Percentiles rank a stretch among this genome's conserved stretches.
phyloP scores from a whole-genome alignment of 2,888 invertebrate species.

The Rotaria socialis region DNA sequence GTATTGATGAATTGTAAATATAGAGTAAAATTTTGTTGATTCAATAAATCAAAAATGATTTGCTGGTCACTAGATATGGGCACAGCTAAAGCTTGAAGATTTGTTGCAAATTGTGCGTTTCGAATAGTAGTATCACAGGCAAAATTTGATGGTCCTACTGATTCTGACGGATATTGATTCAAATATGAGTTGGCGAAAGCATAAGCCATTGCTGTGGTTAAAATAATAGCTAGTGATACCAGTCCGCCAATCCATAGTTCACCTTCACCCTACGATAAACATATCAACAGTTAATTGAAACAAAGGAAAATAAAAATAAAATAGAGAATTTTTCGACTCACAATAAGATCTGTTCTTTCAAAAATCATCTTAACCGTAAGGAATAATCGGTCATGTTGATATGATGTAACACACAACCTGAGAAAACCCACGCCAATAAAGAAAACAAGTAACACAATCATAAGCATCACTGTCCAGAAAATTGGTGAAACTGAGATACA shows the following conservation, averaged over 20 bases:
- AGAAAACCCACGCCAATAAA: not conserved
- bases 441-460: not conserved
- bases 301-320: too few species aligned
- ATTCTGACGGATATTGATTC: slow-evolving; percentile 7
- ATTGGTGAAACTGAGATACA: not conserved
- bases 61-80: not conserved
- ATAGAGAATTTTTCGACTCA: not conserved
- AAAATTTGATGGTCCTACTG: not conserved
- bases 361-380: not conserved
- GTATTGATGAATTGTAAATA: slow-evolving; percentile 4
- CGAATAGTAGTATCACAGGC: not conserved
- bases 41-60: not conserved
- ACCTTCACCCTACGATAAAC: slow-evolving; percentile 6
- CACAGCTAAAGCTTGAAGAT: not conserved
- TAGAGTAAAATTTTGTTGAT: slow-evolving; percentile 6
- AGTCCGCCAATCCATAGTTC: slow-evolving; percentile 6
- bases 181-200: not conserved
- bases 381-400: not conserved
- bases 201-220: not conserved
- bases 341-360: not conserved
- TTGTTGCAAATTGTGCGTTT: slow-evolving; percentile 6
- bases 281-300: too few species aligned
- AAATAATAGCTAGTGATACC: not conserved
- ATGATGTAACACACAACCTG: not conserved
- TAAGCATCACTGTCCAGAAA: not conserved